Conservation (phyloP, 92 coral and sea anemone genomes). For the Zoanthus sansibaricus region DNA sequence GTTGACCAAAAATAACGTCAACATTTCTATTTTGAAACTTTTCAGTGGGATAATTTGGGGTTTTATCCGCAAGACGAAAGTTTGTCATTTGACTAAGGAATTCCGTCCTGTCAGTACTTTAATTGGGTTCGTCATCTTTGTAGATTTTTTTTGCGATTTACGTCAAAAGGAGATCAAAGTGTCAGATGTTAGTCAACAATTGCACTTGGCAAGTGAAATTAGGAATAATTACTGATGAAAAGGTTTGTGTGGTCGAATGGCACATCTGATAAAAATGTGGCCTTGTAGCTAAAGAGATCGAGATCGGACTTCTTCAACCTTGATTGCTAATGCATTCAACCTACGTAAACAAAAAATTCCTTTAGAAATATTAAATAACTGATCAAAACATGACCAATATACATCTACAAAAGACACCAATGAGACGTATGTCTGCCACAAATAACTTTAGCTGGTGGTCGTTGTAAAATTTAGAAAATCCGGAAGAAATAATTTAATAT, state of each 20-base stretch:
- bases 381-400: constrained; percentile 10
- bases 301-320: constrained; percentile 8
- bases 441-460: neutral
- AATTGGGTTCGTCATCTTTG: constrained; percentile 33
- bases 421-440: neutral
- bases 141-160: constrained; percentile 28
- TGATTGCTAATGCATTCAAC: constrained; percentile 16
- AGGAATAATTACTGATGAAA: constrained; percentile 35
- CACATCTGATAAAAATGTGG: constrained; percentile 15
- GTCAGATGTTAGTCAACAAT: constrained; percentile 47
- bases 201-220: constrained; percentile 26
- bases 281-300: neutral
- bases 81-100: constrained; percentile 18
- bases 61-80: constrained; percentile 6
- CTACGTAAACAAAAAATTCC: constrained; percentile 25
- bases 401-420: neutral
- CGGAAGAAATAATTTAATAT: constrained; percentile 7
- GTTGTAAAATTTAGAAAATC: neutral
- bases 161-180: constrained; percentile 42
- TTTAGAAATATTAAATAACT: neutral
- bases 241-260: constrained; percentile 28
- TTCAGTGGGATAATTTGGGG: constrained; percentile 4
- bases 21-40: neutral
- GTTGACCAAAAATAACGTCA: neutral
- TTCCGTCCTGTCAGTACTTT: constrained; percentile 32